Conservation (phyloP, 2,888 invertebrate species). For the Parochlus steinenii region DNA sequence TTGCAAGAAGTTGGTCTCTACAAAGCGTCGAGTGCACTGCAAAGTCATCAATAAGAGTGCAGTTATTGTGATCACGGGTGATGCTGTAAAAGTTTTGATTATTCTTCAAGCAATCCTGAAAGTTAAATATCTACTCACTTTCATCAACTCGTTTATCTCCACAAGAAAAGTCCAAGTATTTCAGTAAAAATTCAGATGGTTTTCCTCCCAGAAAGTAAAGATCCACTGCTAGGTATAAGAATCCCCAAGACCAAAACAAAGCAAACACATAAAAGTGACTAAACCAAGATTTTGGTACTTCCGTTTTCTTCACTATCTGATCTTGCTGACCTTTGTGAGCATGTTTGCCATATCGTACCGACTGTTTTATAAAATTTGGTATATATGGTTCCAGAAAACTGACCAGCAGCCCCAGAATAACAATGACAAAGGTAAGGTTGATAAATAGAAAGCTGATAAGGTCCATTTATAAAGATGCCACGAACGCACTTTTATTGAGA, state of each 20-base stretch:
- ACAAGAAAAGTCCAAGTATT: slow-evolving; percentile 25
- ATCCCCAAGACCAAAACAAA: slow-evolving; percentile 35
- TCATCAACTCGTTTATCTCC: slow-evolving; percentile 26
- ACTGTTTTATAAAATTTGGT: slow-evolving; percentile 45
- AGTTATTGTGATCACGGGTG: slow-evolving; percentile 38
- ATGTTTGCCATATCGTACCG: slow-evolving; percentile 59
- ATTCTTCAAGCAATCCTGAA: slow-evolving; percentile 4
- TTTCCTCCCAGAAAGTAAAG: slow-evolving; percentile 33
- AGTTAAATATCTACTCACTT: slow-evolving; percentile 12
- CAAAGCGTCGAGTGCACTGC: slow-evolving; percentile 57
- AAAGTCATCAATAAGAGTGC: slow-evolving; percentile 43
- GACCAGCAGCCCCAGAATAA: slow-evolving; percentile 42
- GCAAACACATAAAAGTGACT: slow-evolving; percentile 65
- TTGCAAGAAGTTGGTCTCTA: slow-evolving; percentile 65
- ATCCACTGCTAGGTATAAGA: slow-evolving; percentile 32
- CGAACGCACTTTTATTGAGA: too few species aligned
- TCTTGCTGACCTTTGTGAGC: slow-evolving; percentile 34
- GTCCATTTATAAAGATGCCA: slow-evolving; percentile 20
- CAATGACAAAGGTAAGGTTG: slow-evolving; percentile 24
- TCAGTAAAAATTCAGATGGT: slow-evolving; percentile 31
- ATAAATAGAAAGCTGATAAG: slow-evolving; percentile 23
- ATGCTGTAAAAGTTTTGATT: slow-evolving; percentile 34
- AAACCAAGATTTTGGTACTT: slow-evolving; percentile 67
- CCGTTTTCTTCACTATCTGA: slow-evolving; percentile 29
- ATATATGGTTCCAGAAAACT: slow-evolving; percentile 46